Percentiles rank a stretch among this genome's conserved stretches.
Evolutionary conservation across 1,140 invertebrate genomes (phyloP).

Genomic region (Pseudachorutes palmiensis): DNA sequence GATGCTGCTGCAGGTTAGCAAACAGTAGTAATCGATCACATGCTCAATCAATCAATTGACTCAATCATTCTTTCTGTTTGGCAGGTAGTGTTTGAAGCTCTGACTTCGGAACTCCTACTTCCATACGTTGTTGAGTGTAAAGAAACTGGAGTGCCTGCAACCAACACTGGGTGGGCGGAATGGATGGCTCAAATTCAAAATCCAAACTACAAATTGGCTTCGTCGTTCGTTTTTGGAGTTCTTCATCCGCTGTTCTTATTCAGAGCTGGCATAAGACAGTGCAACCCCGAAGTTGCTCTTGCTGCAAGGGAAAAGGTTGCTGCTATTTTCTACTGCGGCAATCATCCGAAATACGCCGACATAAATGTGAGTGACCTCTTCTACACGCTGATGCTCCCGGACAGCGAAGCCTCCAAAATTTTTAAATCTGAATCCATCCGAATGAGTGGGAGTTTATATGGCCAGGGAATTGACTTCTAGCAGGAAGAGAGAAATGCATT

Average conservation of each 20-base stretch:
- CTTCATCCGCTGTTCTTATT: slow-evolving; percentile 11
- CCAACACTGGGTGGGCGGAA: background rate
- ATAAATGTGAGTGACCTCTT: background rate
- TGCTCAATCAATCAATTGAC: background rate
- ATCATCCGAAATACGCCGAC: slow-evolving; percentile 9
- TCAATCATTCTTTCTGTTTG: background rate
- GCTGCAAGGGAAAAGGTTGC: background rate
- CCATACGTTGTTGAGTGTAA: background rate
- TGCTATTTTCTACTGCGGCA: slow-evolving; percentile 6
- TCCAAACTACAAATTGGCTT: slow-evolving; percentile 2
- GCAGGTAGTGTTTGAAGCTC: background rate
- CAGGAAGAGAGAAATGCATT: background rate
- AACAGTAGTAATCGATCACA: background rate
- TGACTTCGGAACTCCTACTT: background rate
- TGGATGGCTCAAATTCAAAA: background rate
- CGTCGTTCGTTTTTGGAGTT: background rate
- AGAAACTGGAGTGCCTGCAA: background rate
- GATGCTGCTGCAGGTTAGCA: background rate
- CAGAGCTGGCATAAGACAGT: background rate
- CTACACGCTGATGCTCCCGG: background rate
- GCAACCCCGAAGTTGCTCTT: slow-evolving; percentile 3
- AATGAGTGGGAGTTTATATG: background rate
- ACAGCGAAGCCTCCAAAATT: background rate
- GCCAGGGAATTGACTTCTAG: background rate
- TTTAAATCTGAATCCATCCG: background rate